Base-by-base conservation (phyloP, 2,888 invertebrate genomes). In the Lasioglossum villosulum region DNA sequence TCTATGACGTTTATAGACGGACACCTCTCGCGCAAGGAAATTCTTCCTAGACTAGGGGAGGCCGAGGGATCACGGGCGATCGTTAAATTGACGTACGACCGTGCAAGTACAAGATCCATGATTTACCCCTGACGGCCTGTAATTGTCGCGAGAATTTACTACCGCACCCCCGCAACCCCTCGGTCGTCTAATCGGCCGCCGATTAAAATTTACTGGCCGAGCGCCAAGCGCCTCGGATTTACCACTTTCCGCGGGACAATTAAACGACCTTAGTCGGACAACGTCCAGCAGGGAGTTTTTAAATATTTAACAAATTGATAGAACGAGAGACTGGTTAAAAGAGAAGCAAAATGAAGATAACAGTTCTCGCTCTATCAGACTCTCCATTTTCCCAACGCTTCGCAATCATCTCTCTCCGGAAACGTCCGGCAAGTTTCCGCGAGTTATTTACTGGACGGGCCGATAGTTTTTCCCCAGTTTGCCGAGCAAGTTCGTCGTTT, bases 1-100 rank as follows among this genome's bases (percentile, higher is more conserved):
- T 89, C 85, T 92, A 92, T 91, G 94, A 94, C 94, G 90, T 94
- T 94, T 94, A 95, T 93, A 93, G 92, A 91, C 92, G 92, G 91
- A 87, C 92, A 91, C 89, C 91, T 88, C 89, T 87, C 89, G 90
- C 86, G 86, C 90, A 82, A 42, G 88, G 92, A 93, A 91, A 93
- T 93, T 92, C 92, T 89, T 80, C 83, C 89, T 90, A 90, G 90
- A 90, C 82, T 87, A 88, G 87, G 87, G 88, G 90, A 90, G 89
- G 88, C 91, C 84, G 83, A 80, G 87, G 79, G 88, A 86, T 78
- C 88, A 81, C 76, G 63, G 59, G 74, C 52, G 74, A 78, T 83
- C 83, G 80, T 89, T 88, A 82, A 73, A 68, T 72, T 78, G 78
- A 84, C 42, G 45, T 42, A 78, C 56, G 59, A 42, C 16, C 30